Evolutionary conservation across 2,888 invertebrate species (phyloP), one percentile per base, ranked within the genome.

Genomic region (Lamproptera curius): DNA sequence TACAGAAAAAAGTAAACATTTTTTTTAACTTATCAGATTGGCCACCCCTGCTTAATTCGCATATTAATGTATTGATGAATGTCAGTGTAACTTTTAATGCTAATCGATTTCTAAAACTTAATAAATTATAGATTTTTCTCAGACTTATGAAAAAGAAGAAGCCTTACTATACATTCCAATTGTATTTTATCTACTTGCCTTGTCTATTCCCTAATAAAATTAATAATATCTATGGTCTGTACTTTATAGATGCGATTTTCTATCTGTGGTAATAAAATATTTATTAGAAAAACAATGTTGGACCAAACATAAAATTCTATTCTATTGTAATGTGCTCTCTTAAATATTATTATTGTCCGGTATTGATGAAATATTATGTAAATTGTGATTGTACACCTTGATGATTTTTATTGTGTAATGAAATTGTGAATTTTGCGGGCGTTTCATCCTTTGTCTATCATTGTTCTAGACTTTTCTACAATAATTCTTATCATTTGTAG

Each of bases 121-220:
- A n/a, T n/a, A n/a, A n/a, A n/a, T n/a, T n/a, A n/a, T n/a, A n/a
- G 61, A 57, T 65, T 64, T 68, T 70, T 68, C 70, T 76, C 66
- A 70, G 70, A 76, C 84, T 86, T 86, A 86, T 84, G 83, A 86
- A 62, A 62, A n/a, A 72, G 5, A 46, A 31, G 40, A 74, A 73
- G 83, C 85, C 83, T 85, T 85, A 73, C 72, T 81, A 72, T 79
- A 86, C 86, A 86, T 86, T 86, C 86, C 86, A 86, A 67, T 76
- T 78, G 78, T 84, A 82, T 83, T 84, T 82, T 76, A 67, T 61
- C 58, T 68, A 65, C 70, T 63, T 75, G 78, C 77, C 77, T 82
- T 82, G 3, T 71, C 69, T 80, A 77, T 77, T 79, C 73, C 73
- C 68, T 73, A 69, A 28, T 62, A 20, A 63, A 50, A 61, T 9